Evolutionary conservation across 2,888 invertebrate species (phyloP).

Genomic region (Cosmia trapezina): DNA sequence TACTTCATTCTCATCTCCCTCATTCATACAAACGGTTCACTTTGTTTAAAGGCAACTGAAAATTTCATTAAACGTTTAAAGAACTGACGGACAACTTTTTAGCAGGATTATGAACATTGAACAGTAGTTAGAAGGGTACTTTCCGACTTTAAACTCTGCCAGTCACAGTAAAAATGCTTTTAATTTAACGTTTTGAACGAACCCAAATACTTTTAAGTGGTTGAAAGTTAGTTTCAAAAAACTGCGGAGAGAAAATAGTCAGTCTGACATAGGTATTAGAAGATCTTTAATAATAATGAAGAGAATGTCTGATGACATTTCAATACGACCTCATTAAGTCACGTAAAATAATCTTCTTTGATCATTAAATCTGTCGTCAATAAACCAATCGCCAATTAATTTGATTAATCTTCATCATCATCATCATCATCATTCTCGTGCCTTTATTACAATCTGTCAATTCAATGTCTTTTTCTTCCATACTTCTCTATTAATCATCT

Average conservation of each 20-base stretch:
- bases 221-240: background rate
- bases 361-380: background rate
- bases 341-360: background rate
- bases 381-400: background rate
- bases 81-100: constrained; percentile 26
- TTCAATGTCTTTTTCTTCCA: too few species aligned
- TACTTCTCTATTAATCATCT: too few species aligned
- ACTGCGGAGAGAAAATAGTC: background rate
- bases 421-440: background rate
- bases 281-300: background rate
- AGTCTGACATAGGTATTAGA: background rate
- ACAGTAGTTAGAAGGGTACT: constrained; percentile 9
- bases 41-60: background rate
- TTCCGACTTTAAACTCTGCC: background rate
- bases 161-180: background rate
- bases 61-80: constrained; percentile 22
- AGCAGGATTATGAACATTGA: background rate
- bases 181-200: constrained; percentile 14
- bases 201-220: background rate
- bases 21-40: background rate
- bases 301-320: background rate
- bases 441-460: too few species aligned
- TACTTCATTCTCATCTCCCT: background rate
- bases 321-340: background rate
- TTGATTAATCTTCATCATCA: background rate